A percentile compares a stretch with the other conserved stretches of the same genome.
These are phyloP conservation scores for Phortica variegata DNA, from an alignment of 1,140 invertebrate species.

Conservation along the genomic window DNA sequence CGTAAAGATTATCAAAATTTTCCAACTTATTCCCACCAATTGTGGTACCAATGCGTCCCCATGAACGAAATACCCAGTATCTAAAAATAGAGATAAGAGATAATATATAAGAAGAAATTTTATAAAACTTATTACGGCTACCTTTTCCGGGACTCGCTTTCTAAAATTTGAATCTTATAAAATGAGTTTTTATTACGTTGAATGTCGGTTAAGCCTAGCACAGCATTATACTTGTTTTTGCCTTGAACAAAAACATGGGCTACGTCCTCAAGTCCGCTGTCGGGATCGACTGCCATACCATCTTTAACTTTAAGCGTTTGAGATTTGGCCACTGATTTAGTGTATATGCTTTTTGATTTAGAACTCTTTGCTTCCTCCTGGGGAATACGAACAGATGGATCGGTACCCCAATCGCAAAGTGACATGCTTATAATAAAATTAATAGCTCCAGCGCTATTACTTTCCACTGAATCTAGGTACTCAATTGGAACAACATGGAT, in stretches of 20 bases:
- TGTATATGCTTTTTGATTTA: slow-evolving; percentile 68
- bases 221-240: slow-evolving; percentile 72
- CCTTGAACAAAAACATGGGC: slow-evolving; percentile 76
- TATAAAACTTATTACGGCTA: neutral
- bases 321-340: slow-evolving; percentile 66
- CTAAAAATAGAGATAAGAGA: slow-evolving; percentile 60
- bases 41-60: slow-evolving; percentile 94
- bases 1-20: slow-evolving; percentile 58
- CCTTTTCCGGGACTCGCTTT: too few species aligned
- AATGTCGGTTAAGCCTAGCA: slow-evolving; percentile 84
- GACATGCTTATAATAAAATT: slow-evolving; percentile 70
- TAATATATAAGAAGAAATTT: slow-evolving; percentile 5
- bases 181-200: slow-evolving; percentile 87
- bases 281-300: slow-evolving; percentile 87
- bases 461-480: slow-evolving; percentile 72
- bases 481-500: slow-evolving; percentile 80
- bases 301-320: slow-evolving; percentile 83
- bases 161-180: slow-evolving; percentile 91
- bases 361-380: slow-evolving; percentile 62
- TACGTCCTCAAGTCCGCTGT: slow-evolving; percentile 75
- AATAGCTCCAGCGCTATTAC: slow-evolving; percentile 61
- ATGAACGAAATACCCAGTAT: slow-evolving; percentile 84
- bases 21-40: slow-evolving; percentile 84
- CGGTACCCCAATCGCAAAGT: slow-evolving; percentile 81
- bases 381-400: slow-evolving; percentile 63